Evolutionary conservation across 2,113 vertebrate species (phyloP), one percentile per base, ranked within the genome.

Genomic region (Cynoglossus semilaevis): DNA sequence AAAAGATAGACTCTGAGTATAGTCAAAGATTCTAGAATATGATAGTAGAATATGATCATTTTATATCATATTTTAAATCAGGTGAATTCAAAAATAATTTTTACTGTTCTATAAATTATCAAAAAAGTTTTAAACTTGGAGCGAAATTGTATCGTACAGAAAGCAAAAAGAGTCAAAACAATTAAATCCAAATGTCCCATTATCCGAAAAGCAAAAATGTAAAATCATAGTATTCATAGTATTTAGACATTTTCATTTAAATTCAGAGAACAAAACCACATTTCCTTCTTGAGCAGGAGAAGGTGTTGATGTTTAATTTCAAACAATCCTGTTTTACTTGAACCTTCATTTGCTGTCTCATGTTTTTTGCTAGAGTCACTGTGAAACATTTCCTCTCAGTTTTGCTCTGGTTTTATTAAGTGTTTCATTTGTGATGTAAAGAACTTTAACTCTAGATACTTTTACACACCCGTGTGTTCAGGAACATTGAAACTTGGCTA

Each of bases 321-420:
- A 83, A 69, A 61, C 77, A 47, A 80, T 89, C 87, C 90, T 91
- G 86, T 87, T 89, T 90, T 89, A 91, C 91, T 92, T 92, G 91
- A 92, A 92, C 77, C 86, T 67, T 57, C 55, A 87, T 76, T 81
- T 72, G 67, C 64, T 67, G 61, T 77, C 61, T 63, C 37, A 53
- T 60, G 2, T 59, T 66, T 48, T 77, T 80, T 77, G 22, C 22
- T 29, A 29, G 22, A 29, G 2, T 29, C 22, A 80, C 85, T 83
- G 80, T 86, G 78, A 85, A 82, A 53, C 17, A 9, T 37, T 63
- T 58, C 47, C 52, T 67, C 51, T 69, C 53, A 52, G 41, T 67
- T 58, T 51, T 69, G 18, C 18, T 76, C 17, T 65, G 74, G 58
- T 50, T 68, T 57, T 62, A 7, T 42, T 44, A 64, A 56, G 78